These are phyloP conservation scores for Philereme transversata DNA, from an alignment of 2,888 invertebrate genomes.

Conservation along the genomic window DNA sequence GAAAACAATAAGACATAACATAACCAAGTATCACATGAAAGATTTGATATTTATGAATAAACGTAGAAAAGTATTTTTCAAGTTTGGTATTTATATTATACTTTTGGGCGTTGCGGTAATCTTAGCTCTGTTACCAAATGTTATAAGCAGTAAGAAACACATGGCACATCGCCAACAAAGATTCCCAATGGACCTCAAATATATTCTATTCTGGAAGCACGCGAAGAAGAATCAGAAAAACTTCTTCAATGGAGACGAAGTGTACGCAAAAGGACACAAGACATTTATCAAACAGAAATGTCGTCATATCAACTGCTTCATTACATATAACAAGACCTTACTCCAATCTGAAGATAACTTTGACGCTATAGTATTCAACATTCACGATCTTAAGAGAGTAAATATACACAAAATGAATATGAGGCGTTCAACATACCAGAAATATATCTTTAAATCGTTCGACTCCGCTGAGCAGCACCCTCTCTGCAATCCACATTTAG, in stretches of 20 bases:
- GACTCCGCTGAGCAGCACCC: constrained; percentile 61
- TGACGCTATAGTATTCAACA: constrained; percentile 66
- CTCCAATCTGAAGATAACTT: constrained; percentile 54
- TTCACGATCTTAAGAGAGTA: constrained; percentile 52
- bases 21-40: constrained; percentile 52
- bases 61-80: constrained; percentile 45
- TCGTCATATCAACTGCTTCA: constrained; percentile 64
- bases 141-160: constrained; percentile 36
- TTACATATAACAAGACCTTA: constrained; percentile 60
- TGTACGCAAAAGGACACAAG: constrained; percentile 54
- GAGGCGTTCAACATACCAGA: constrained; percentile 56
- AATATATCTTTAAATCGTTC: constrained; percentile 66
- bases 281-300: constrained; percentile 68
- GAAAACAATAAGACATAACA: constrained; percentile 35
- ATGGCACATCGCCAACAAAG: constrained; percentile 37
- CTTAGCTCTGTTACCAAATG: constrained; percentile 51
- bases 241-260: constrained; percentile 35
- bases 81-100: constrained; percentile 43
- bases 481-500: constrained; percentile 58
- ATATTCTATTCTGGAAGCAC: constrained; percentile 67
- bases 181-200: constrained; percentile 66
- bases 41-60: constrained; percentile 56
- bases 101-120: constrained; percentile 44
- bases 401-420: constrained; percentile 46
- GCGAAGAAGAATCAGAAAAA: constrained; percentile 34